These are phyloP conservation scores for Nephrotoma appendiculata DNA, from an alignment of 2,888 invertebrate species.

Conservation along the genomic window DNA sequence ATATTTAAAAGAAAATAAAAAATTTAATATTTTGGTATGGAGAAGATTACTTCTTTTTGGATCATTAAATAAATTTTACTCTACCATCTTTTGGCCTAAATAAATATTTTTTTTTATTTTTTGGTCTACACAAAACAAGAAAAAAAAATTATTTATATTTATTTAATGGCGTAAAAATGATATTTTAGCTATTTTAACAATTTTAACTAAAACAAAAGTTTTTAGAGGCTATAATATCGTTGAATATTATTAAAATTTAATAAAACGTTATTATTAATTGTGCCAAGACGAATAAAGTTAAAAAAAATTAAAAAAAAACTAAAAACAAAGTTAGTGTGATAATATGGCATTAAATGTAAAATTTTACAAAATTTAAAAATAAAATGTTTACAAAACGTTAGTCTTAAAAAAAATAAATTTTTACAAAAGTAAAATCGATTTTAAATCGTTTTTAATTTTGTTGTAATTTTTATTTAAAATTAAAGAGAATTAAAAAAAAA, in stretches of 20 bases:
- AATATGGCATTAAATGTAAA: constrained; percentile 17
- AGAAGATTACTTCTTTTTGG: background rate
- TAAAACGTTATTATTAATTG: constrained; percentile 16
- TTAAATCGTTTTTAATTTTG: background rate
- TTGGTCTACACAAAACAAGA: constrained; percentile 14
- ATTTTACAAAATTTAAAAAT: constrained; percentile 4
- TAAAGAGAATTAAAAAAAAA: background rate
- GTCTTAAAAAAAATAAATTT: background rate
- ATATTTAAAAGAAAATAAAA: constrained; percentile 13
- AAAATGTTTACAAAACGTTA: constrained; percentile 5
- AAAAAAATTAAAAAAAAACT: constrained; percentile 13
- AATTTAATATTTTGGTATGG: background rate
- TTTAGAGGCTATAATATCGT: constrained; percentile 6
- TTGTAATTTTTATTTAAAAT: background rate
- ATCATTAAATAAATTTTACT: background rate
- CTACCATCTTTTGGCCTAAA: background rate
- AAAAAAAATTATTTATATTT: constrained; percentile 6
- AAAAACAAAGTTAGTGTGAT: constrained; percentile 30
- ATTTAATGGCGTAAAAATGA: background rate
- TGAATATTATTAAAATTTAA: constrained; percentile 2
- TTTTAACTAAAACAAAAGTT: background rate
- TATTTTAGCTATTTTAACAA: background rate
- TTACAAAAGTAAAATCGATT: constrained; percentile 1
- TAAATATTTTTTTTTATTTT: background rate
- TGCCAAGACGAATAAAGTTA: constrained; percentile 27